Percentiles rank a stretch among this genome's conserved stretches.
Evolutionary conservation across 2,113 vertebrate genomes (phyloP).

Genomic region (Sarotherodon lohbergeri): DNA sequence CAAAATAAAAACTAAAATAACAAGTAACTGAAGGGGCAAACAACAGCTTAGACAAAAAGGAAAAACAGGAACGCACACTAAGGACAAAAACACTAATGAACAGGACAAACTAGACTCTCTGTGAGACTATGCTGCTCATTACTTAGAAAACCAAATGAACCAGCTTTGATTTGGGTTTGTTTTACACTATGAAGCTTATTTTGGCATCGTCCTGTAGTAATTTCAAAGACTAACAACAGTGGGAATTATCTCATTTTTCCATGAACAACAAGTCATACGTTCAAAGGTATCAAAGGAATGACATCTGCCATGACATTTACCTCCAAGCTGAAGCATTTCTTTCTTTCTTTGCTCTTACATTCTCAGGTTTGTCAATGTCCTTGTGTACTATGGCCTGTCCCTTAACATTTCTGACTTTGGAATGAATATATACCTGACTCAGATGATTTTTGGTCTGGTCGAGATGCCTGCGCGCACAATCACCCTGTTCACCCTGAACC

Average conservation of each 20-base stretch:
- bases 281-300: background rate
- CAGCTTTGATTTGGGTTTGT: background rate
- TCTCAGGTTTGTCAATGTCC: constrained; percentile 71
- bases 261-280: background rate
- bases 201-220: background rate
- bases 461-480: constrained; percentile 75
- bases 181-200: background rate
- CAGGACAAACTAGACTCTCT: background rate
- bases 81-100: background rate
- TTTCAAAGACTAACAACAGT: background rate
- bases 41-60: background rate
- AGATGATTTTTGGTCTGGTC: constrained; percentile 69
- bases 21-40: background rate
- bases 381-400: constrained; percentile 75
- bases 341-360: background rate
- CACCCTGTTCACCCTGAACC: constrained; percentile 65
- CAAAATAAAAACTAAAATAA: background rate
- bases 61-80: background rate
- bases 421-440: constrained; percentile 77
- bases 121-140: background rate
- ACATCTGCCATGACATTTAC: background rate
- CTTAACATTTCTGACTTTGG: constrained; percentile 69
- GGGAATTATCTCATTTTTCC: background rate
- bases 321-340: background rate
- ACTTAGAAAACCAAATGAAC: background rate